Base-by-base conservation (phyloP, 37 sponge, comb jelly and placozoan species). In the Dysidea cf. avara region DNA sequence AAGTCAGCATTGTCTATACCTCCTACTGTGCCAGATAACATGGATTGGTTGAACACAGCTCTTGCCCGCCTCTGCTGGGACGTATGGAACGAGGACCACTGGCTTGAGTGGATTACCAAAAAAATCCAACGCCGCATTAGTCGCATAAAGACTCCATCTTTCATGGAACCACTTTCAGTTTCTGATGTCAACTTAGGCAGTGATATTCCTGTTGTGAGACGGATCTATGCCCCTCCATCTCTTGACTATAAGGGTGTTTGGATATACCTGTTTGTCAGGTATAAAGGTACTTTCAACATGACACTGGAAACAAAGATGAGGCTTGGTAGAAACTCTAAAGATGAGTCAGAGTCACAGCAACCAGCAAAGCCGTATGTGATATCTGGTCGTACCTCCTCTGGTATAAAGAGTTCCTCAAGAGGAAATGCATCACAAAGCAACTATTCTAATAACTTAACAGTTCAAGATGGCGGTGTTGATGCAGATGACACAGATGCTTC, bases 291-390 rank as follows among this genome's bases (percentile, higher is more conserved):
- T 14, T 92, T 92, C 56, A 83, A 79, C 26, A 92, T 92, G 85
- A 88, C 93, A 6, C 80, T 92, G 18, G 81, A 88, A 64, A 92
- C 93, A 7, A 92, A 78, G 61, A 39, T 92, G 31, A 86, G 79
- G 56, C 64, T 86, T 13, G 69, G 59, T 17, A n/a, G 16, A 22
- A 6, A 22, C 1, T 59, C 22, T 9, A 59, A 70, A 36, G 49
- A 58, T 21, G 61, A 72, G 14, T 12, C 46, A 43, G 86, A 43
- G 33, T 29, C 71, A 26, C 37, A 33, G 13, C 35, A 26, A 53
- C 43, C 5, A 61, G 7, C 5, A 9, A 5, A 43, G 46, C 46
- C 46, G 7, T 9, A 43, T 43, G 5, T 26, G 31, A 38, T 22
- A 24, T 35, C 35, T 30, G 9, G 39, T 9, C 31, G 12, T 36